Evolutionary conservation across 2,113 vertebrate species (phyloP).

Genomic region (Colius striatus): DNA sequence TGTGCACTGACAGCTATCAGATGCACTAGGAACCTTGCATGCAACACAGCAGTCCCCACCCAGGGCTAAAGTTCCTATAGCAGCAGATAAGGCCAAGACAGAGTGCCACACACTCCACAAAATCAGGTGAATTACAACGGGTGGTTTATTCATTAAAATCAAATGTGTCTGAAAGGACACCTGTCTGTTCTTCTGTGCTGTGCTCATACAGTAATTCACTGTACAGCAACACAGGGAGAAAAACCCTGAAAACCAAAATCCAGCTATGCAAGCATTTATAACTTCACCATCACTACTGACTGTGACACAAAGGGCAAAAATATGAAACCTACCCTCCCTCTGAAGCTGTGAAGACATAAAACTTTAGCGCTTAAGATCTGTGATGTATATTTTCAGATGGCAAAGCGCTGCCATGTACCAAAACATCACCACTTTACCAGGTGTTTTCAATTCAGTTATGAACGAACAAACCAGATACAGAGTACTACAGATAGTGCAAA

Average conservation of each 20-base stretch:
- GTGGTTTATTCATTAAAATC: background rate
- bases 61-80: background rate
- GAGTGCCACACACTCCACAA: background rate
- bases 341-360: background rate
- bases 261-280: background rate
- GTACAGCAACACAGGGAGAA: background rate
- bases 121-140: background rate
- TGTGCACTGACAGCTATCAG: background rate
- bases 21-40: background rate
- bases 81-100: background rate
- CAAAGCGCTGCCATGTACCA: background rate
- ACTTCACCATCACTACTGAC: background rate
- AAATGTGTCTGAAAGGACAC: background rate
- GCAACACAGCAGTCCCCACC: background rate
- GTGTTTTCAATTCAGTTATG: background rate
- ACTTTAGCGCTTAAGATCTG: background rate
- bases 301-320: background rate
- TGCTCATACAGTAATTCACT: background rate
- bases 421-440: background rate
- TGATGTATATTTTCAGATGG: background rate
- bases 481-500: background rate
- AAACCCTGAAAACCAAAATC: background rate
- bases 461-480: background rate
- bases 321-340: background rate
- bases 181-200: background rate